These are phyloP conservation scores for Echinarachnius parma DNA, from an alignment of 53 echinoderm and acorn worm genomes.

Conservation along the genomic window DNA sequence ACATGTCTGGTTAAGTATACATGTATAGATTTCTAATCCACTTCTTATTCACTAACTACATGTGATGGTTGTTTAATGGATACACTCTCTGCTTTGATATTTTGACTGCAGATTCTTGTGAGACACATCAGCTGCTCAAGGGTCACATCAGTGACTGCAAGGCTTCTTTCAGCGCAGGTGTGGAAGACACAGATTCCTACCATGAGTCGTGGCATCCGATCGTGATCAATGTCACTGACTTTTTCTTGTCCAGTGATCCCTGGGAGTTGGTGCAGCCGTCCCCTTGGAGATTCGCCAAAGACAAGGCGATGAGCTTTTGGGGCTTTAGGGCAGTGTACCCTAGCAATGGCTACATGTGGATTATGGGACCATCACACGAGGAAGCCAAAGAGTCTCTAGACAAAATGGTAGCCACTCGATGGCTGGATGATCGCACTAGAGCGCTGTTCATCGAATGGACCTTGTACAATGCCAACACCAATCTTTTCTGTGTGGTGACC, in stretches of 20 bases:
- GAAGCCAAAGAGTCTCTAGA: constrained; percentile 38
- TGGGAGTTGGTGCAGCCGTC: background rate
- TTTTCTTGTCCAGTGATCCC: background rate
- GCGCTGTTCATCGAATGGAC: constrained; percentile 88
- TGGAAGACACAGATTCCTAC: too few relatives aligned
- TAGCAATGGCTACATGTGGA: constrained; percentile 70
- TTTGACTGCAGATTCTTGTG: too few relatives aligned
- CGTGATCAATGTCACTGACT: too few relatives aligned
- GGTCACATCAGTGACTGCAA: too few relatives aligned
- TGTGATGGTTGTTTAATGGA: too few relatives aligned
- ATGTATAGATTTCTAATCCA: too few relatives aligned
- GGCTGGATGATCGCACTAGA: constrained; percentile 73
- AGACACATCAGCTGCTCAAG: too few relatives aligned
- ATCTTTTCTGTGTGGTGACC: constrained; percentile 77
- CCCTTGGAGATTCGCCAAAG: constrained; percentile 60
- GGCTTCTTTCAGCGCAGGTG: too few relatives aligned
- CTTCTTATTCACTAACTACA: too few relatives aligned
- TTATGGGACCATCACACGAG: constrained; percentile 44
- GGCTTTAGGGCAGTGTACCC: constrained; percentile 52
- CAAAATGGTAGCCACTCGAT: constrained; percentile 41
- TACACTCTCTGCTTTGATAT: too few relatives aligned
- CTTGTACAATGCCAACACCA: constrained; percentile 82
- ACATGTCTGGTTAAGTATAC: too few relatives aligned
- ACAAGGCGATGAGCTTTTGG: constrained; percentile 28
- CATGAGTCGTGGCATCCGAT: too few relatives aligned